phyloP scores from a whole-genome alignment of 1,140 invertebrate genomes.

The Lepidurus couesii region DNA sequence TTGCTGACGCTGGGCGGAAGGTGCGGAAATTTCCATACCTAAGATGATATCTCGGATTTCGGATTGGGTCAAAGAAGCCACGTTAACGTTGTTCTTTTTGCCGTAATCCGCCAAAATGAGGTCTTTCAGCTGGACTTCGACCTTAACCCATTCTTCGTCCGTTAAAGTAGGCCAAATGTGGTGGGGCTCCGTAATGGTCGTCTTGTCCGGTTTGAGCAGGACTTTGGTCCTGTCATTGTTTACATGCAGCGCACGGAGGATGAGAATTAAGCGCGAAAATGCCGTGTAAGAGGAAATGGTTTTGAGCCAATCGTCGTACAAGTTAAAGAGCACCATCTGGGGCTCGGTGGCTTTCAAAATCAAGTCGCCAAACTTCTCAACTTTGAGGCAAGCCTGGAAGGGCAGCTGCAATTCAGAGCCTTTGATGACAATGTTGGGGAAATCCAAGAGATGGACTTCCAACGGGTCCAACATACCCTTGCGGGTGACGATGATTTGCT shows the following conservation, averaged over 20 bases:
- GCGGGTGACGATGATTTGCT: constrained; percentile 98
- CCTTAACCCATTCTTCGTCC: constrained; percentile 99
- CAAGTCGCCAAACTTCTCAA: constrained; percentile 98
- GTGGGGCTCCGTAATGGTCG: constrained; percentile 96
- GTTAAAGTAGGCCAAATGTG: constrained; percentile 98
- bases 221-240: constrained; percentile 99
- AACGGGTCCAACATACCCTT: constrained; percentile 99
- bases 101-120: constrained; percentile 98
- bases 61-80: constrained; percentile 95
- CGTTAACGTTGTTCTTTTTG: constrained; percentile 99
- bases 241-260: constrained; percentile 92
- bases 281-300: constrained; percentile 93
- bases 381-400: constrained; percentile 98
- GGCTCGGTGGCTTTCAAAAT: constrained; percentile 99
- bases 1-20: constrained; percentile 95
- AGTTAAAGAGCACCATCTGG: constrained; percentile 99
- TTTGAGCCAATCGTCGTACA: constrained; percentile 99
- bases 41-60: constrained; percentile 99
- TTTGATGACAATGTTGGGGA: constrained; percentile 99
- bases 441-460: constrained; percentile 96
- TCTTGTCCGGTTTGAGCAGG: constrained; percentile 96
- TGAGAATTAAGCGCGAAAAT: constrained; percentile 94
- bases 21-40: constrained; percentile 99
- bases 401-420: constrained; percentile 97
- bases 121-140: constrained; percentile 97